Conservation (phyloP, 2,888 invertebrate genomes). For the Catocala sponsa region DNA sequence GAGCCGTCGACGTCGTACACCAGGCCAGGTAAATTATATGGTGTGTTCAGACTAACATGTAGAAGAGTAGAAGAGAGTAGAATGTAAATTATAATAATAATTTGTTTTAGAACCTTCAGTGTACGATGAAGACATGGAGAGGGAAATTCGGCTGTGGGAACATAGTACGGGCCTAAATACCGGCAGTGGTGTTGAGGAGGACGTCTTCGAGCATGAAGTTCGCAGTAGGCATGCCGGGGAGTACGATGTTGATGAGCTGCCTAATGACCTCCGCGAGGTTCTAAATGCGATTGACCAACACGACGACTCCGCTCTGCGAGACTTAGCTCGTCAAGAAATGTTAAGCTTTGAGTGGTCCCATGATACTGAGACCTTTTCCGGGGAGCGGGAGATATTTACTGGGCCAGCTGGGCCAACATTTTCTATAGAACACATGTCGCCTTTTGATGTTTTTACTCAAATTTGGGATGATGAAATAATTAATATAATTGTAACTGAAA, state of each 20-base stretch:
- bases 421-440: neutral
- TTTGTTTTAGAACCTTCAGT: too few relatives aligned
- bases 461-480: constrained; percentile 8
- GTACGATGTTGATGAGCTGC: too few relatives aligned
- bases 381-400: constrained; percentile 1
- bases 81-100: too few relatives aligned
- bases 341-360: too few relatives aligned
- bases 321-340: neutral
- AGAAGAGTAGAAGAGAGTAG: too few relatives aligned
- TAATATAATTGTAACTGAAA: neutral
- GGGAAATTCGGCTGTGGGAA: too few relatives aligned
- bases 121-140: too few relatives aligned
- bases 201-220: too few relatives aligned
- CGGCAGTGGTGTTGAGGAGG: too few relatives aligned
- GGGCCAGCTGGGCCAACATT: neutral
- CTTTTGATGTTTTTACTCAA: constrained; percentile 1
- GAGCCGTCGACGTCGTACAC: constrained; percentile 1
- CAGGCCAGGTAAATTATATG: neutral
- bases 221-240: too few relatives aligned
- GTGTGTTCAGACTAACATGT: neutral
- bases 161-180: too few relatives aligned
- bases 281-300: neutral
- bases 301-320: neutral
- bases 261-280: neutral
- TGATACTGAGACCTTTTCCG: neutral